phyloP scores from a whole-genome alignment of 2,888 invertebrate genomes.

The Euclidia mi region DNA sequence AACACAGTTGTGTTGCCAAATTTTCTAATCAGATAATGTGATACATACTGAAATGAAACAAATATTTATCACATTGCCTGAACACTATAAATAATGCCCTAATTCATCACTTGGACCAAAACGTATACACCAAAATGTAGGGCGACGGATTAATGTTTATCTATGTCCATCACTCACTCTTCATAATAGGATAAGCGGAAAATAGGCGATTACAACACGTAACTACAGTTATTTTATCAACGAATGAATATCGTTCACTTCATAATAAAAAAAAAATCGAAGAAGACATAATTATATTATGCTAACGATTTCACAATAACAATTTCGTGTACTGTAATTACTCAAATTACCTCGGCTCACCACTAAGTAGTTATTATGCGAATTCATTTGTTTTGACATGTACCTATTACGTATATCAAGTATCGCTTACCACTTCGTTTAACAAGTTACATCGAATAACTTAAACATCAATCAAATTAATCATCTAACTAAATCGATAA shows the following conservation, averaged over 20 bases:
- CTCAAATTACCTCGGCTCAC: slow-evolving; percentile 44
- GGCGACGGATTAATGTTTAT: slow-evolving; percentile 3
- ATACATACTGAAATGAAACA: too few relatives aligned
- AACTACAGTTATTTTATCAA: neutral
- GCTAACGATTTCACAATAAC: slow-evolving; percentile 28
- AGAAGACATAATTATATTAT: slow-evolving; percentile 17
- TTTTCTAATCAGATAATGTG: too few relatives aligned
- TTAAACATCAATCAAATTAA: slow-evolving; percentile 10
- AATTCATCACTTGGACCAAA: slow-evolving; percentile 28
- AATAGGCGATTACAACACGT: slow-evolving; percentile 1
- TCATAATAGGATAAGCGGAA: neutral
- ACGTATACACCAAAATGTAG: slow-evolving; percentile 17
- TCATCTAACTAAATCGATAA: slow-evolving; percentile 19
- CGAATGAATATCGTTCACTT: neutral
- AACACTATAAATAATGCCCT: too few relatives aligned
- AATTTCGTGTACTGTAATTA: slow-evolving; percentile 28
- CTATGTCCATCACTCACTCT: neutral
- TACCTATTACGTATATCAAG: slow-evolving; percentile 28
- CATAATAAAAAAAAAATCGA: neutral
- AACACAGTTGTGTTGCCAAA: too few relatives aligned
- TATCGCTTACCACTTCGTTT: slow-evolving; percentile 30
- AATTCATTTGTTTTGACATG: slow-evolving; percentile 33
- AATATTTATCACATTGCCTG: too few relatives aligned
- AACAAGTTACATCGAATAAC: slow-evolving; percentile 28
- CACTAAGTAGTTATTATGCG: slow-evolving; percentile 37